phyloP scores from a whole-genome alignment of 1,140 invertebrate species.

The Drosophila micromelanica region DNA sequence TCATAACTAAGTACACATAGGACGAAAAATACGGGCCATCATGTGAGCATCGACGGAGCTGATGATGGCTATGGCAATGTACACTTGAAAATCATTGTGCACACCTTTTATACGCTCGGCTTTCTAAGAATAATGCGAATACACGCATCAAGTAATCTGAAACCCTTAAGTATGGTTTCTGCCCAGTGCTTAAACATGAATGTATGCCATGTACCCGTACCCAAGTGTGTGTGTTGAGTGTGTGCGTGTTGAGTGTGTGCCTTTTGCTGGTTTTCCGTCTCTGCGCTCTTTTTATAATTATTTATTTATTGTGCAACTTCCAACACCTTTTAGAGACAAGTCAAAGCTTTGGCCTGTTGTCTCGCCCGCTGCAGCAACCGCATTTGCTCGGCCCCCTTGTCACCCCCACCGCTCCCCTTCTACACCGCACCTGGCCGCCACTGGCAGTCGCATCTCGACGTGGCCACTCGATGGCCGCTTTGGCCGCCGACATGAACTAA shows the following conservation, averaged over 20 bases:
- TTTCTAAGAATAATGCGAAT: constrained; percentile 80
- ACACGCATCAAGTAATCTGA: constrained; percentile 78
- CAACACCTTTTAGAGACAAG: constrained; percentile 84
- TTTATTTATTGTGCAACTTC: constrained; percentile 85
- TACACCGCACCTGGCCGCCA: constrained; percentile 20
- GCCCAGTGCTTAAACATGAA: constrained; percentile 82
- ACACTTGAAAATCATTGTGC: constrained; percentile 76
- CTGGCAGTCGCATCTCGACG: constrained; percentile 56
- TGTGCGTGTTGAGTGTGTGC: constrained; percentile 24
- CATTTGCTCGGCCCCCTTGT: constrained; percentile 9
- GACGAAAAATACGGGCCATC: not conserved
- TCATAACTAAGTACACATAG: constrained; percentile 10
- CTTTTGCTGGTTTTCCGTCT: constrained; percentile 26
- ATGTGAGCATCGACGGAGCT: constrained; percentile 16
- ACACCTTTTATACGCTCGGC: constrained; percentile 81
- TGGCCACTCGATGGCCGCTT: constrained; percentile 63
- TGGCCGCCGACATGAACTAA: constrained; percentile 74
- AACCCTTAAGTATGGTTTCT: constrained; percentile 80
- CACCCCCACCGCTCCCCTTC: not conserved
- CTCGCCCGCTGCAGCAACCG: constrained; percentile 16
- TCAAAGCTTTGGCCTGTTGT: constrained; percentile 69
- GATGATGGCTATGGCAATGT: constrained; percentile 10
- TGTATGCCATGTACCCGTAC: constrained; percentile 65
- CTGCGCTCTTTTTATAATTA: constrained; percentile 72
- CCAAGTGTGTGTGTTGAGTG: constrained; percentile 17